These are phyloP conservation scores for Hycleus phaleratus DNA, from an alignment of 1,140 invertebrate species.

Conservation along the genomic window DNA sequence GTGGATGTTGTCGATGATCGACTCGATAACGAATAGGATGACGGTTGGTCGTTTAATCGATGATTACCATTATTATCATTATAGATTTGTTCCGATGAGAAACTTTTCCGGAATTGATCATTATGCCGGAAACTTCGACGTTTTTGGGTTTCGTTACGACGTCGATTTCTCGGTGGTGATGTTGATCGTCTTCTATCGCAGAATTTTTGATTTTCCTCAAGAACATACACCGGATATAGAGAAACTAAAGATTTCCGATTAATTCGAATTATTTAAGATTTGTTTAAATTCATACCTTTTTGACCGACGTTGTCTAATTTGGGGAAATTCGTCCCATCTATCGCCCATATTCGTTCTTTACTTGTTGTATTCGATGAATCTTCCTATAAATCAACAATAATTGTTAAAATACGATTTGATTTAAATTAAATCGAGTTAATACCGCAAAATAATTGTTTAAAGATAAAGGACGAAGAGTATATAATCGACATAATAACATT, in stretches of 20 bases:
- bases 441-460: slow-evolving; percentile 21
- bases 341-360: slow-evolving; percentile 29
- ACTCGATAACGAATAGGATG: slow-evolving; percentile 23
- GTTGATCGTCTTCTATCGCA: slow-evolving; percentile 19
- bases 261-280: not conserved
- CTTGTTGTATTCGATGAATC: slow-evolving; percentile 13
- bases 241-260: not conserved
- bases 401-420: not conserved
- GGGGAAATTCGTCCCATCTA: slow-evolving; percentile 26
- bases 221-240: slow-evolving; percentile 3
- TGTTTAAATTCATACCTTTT: slow-evolving; percentile 5
- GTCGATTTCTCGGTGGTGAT: slow-evolving; percentile 21
- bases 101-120: slow-evolving; percentile 32
- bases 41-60: slow-evolving; percentile 13
- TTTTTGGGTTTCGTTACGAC: not conserved
- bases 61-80: slow-evolving; percentile 1
- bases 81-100: slow-evolving; percentile 35
- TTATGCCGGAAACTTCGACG: not conserved
- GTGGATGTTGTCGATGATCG: slow-evolving; percentile 30
- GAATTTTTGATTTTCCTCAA: not conserved
- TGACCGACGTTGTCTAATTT: slow-evolving; percentile 3
- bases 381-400: slow-evolving; percentile 18
- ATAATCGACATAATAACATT: slow-evolving; percentile 34
- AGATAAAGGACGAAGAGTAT: slow-evolving; percentile 26
- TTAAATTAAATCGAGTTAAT: no score